phyloP scores from a whole-genome alignment of 2,113 vertebrate species.

The Mobula hypostoma region DNA sequence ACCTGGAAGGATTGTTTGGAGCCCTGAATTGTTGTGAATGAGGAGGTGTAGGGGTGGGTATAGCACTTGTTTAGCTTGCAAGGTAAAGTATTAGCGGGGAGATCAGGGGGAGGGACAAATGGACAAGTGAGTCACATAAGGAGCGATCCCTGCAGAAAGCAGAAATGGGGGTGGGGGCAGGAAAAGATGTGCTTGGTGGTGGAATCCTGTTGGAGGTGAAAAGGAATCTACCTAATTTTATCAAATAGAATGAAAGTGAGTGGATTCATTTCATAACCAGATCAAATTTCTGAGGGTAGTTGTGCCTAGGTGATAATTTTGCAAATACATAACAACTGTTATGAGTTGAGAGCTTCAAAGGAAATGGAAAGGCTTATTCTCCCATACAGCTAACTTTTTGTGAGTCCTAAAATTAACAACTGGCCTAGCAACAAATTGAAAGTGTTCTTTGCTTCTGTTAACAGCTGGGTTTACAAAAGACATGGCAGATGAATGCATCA shows the following conservation, averaged over 20 bases:
- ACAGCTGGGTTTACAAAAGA: slow-evolving; percentile 82
- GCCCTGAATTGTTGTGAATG: no score
- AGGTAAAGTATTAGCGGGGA: no score
- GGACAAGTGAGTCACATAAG: no score
- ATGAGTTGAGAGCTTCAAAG: not conserved
- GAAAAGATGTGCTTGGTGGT: no score
- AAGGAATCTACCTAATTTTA: not conserved
- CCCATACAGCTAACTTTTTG: not conserved
- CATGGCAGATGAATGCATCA: slow-evolving; percentile 87
- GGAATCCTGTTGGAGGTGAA: no score
- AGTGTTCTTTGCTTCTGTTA: slow-evolving; percentile 40
- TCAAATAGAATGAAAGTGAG: not conserved
- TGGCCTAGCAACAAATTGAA: not conserved
- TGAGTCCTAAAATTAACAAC: no score
- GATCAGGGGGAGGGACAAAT: no score
- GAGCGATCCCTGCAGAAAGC: no score
- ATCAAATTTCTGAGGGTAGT: not conserved
- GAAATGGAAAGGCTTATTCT: not conserved
- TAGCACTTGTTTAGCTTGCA: no score
- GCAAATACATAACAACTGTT: not conserved
- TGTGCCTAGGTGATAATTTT: not conserved
- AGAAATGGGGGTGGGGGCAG: no score
- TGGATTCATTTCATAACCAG: not conserved
- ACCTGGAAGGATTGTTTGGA: no score
- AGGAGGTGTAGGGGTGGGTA: no score